Conservation (phyloP, 2,113 vertebrate genomes). For the Heteronetta atricapilla region DNA sequence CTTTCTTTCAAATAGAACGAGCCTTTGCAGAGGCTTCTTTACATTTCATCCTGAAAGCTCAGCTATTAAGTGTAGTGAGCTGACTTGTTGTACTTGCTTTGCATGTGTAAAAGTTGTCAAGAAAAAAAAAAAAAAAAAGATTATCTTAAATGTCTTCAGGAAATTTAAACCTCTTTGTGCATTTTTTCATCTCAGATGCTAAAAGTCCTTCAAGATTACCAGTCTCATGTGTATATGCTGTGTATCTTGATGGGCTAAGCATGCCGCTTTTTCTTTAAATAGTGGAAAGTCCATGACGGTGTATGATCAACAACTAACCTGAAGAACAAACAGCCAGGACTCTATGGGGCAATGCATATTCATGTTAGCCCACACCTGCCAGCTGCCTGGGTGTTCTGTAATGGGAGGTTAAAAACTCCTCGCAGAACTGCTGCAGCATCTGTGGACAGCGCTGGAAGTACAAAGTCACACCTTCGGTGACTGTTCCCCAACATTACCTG, state of each 20-base stretch:
- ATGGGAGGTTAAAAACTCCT: neutral
- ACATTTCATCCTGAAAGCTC: neutral
- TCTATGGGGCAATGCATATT: neutral
- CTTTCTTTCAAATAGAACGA: neutral
- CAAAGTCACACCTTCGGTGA: too few species aligned
- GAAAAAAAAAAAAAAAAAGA: neutral
- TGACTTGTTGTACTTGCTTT: neutral
- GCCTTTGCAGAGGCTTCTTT: neutral
- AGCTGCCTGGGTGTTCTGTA: neutral
- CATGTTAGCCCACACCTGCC: neutral
- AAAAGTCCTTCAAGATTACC: neutral
- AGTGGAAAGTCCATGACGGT: neutral
- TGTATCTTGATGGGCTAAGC: rapidly evolving
- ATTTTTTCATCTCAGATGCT: neutral
- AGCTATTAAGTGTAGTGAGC: neutral
- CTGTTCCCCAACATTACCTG: neutral
- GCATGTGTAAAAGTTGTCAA: rapidly evolving
- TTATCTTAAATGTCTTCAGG: neutral
- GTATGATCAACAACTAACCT: neutral
- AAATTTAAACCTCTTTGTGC: neutral
- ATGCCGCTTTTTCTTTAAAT: neutral
- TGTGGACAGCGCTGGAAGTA: neutral
- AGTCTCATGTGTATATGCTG: neutral
- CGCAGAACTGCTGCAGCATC: neutral
- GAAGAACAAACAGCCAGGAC: neutral